These are phyloP conservation scores for Oryctes rhinoceros DNA, from an alignment of 1,140 invertebrate genomes.

Conservation along the genomic window DNA sequence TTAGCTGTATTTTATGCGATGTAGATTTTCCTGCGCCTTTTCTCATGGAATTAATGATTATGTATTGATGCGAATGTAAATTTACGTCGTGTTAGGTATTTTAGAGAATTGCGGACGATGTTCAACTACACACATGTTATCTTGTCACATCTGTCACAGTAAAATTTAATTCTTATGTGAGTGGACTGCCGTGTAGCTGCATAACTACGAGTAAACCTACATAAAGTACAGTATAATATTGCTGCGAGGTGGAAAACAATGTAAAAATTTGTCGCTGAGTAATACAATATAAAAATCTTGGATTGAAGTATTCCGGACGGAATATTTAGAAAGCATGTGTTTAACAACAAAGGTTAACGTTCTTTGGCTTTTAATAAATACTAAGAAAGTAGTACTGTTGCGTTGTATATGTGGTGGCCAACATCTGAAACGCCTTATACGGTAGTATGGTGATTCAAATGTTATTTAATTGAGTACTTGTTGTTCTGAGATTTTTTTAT, in stretches of 20 bases:
- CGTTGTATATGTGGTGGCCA: not conserved
- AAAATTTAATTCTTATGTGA: not conserved
- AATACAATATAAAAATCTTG: not conserved
- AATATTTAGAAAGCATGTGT: not conserved
- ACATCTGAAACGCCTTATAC: no score
- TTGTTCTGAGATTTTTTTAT: no score
- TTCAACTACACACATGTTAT: not conserved
- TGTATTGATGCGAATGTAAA: conserved; percentile 1
- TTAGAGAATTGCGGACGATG: no score
- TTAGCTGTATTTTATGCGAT: not conserved
- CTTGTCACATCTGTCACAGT: not conserved
- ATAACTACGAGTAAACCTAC: not conserved
- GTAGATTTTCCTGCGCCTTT: not conserved
- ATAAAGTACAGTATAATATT: not conserved
- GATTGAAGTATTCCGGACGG: not conserved
- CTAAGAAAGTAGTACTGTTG: no score
- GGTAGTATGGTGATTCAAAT: no score
- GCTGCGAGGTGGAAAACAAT: no score
- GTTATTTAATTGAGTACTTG: no score
- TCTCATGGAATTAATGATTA: conserved; percentile 20
- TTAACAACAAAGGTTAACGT: not conserved
- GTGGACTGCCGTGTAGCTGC: not conserved
- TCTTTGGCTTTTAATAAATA: no score
- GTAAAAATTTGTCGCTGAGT: no score
- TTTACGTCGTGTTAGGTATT: no score